Evolutionary conservation across 2,797 vertebrate genomes (phyloP).

Genomic region (Spinus olivaceus): DNA sequence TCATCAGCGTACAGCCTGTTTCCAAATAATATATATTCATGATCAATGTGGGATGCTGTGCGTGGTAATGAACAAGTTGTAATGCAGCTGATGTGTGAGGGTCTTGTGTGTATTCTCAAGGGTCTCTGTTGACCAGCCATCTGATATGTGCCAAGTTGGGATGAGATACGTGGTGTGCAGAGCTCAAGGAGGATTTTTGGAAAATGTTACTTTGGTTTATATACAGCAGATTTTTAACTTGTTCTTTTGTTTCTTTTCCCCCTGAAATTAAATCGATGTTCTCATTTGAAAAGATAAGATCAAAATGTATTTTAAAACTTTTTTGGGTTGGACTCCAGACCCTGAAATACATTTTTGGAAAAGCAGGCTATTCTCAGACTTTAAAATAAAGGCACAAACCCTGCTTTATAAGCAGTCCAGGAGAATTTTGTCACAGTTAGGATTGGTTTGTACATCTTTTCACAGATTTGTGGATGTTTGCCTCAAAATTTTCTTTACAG

Average conservation of each 20-base stretch:
- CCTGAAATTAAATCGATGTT: background rate
- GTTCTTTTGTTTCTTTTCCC: background rate
- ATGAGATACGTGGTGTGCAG: background rate
- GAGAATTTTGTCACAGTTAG: background rate
- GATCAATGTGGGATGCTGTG: slow-evolving; percentile 54
- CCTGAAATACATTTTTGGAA: background rate
- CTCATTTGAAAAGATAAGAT: background rate
- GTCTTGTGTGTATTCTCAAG: slow-evolving; percentile 36
- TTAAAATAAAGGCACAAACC: background rate
- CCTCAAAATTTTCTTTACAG: background rate
- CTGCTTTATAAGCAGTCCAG: background rate
- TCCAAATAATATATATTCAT: slow-evolving; percentile 52
- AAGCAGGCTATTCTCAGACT: background rate
- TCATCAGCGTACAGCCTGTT: slow-evolving; percentile 23
- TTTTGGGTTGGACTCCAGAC: background rate
- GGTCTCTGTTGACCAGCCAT: slow-evolving; percentile 28
- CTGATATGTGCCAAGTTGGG: slow-evolving; percentile 41
- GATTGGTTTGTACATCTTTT: background rate
- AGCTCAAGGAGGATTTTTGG: background rate
- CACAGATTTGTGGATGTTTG: background rate
- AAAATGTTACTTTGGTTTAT: background rate
- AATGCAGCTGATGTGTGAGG: slow-evolving; percentile 57
- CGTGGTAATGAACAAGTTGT: slow-evolving; percentile 59
- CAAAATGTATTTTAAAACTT: background rate
- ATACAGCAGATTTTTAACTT: background rate